These are phyloP conservation scores for Peromyscus attwateri DNA, from an alignment of 2,797 vertebrate species.

Conservation along the genomic window DNA sequence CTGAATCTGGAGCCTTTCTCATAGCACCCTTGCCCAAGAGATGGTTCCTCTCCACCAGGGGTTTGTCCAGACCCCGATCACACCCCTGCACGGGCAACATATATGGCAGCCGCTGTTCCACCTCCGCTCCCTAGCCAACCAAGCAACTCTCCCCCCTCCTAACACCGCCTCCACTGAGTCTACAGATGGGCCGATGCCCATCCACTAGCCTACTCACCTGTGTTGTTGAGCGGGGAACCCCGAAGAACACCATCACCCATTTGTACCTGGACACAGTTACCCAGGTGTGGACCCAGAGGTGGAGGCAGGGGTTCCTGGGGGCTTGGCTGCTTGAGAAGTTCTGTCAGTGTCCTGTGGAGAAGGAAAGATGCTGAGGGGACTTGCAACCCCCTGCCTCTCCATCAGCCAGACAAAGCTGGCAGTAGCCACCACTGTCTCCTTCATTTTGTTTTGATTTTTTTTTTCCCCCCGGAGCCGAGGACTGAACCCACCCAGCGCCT, in stretches of 20 bases:
- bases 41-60: neutral
- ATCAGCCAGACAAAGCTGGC: neutral
- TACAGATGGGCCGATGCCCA: rapidly evolving
- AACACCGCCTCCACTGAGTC: neutral
- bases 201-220: conserved; percentile 88
- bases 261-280: conserved; percentile 91
- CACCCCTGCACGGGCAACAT: neutral
- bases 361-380: neutral
- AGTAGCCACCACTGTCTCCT: neutral
- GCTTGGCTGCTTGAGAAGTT: conserved; percentile 95
- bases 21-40: neutral
- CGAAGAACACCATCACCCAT: conserved; percentile 92
- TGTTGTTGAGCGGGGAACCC: conserved; percentile 89
- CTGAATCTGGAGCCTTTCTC: conserved; percentile 8
- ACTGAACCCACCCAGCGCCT: too few species aligned
- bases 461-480: too few species aligned
- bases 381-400: neutral
- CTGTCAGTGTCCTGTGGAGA: conserved; percentile 92
- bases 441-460: neutral
- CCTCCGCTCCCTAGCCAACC: neutral
- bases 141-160: too few species aligned
- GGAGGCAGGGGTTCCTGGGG: conserved; percentile 87
- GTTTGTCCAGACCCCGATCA: neutral
- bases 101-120: neutral
- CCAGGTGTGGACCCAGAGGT: conserved; percentile 86